These are phyloP conservation scores for Thalassoma bifasciatum DNA, from an alignment of 2,113 vertebrate species.

Conservation along the genomic window DNA sequence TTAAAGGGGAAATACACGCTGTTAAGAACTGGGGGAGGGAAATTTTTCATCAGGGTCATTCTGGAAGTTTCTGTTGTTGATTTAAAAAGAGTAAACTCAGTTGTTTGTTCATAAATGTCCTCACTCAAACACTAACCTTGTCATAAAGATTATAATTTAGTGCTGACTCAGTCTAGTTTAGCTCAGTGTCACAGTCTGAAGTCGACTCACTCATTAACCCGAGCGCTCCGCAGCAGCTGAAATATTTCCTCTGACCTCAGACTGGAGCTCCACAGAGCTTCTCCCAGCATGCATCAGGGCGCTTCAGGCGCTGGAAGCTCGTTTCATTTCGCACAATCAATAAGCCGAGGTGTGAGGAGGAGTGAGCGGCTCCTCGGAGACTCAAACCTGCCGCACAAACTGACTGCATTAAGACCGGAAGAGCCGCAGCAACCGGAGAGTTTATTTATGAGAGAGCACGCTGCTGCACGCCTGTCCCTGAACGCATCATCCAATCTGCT, in stretches of 20 bases:
- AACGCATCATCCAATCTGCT: not conserved
- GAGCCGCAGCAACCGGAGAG: not conserved
- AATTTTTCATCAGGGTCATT: too few species aligned
- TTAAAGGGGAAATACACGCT: too few species aligned
- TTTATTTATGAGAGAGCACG: conserved; percentile 19
- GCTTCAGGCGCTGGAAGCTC: not conserved
- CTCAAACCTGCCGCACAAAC: conserved; percentile 25
- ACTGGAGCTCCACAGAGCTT: not conserved
- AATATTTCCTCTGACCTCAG: conserved; percentile 10
- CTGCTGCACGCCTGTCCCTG: conserved; percentile 5
- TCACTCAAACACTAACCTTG: too few species aligned
- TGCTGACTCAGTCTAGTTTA: too few species aligned
- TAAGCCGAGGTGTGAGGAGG: conserved; percentile 27
- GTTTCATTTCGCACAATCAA: conserved; percentile 44
- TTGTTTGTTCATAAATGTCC: too few species aligned
- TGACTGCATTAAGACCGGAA: not conserved
- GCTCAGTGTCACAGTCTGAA: too few species aligned
- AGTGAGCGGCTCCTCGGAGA: conserved; percentile 29
- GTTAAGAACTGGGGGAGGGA: too few species aligned
- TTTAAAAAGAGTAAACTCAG: too few species aligned
- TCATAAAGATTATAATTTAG: too few species aligned
- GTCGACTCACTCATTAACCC: conserved; percentile 2
- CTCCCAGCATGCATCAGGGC: conserved; percentile 9
- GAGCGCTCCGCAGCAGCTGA: not conserved
- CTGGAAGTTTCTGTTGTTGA: too few species aligned